Conservation (phyloP, 2,113 vertebrate genomes). For the Fulmarus glacialis region DNA sequence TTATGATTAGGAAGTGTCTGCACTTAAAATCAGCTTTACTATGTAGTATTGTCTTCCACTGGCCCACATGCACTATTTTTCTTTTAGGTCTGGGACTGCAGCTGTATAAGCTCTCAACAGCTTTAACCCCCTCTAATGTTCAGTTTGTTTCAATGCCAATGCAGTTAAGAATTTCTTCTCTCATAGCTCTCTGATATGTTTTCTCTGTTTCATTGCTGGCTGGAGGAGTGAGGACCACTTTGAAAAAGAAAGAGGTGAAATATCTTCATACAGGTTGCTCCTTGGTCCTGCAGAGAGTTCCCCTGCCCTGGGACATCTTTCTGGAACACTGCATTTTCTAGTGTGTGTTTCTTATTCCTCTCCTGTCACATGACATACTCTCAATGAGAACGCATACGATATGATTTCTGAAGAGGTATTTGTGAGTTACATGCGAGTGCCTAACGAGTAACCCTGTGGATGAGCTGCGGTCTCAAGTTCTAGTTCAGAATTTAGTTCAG, state of each 20-base stretch:
- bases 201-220: not conserved
- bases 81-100: not conserved
- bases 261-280: not conserved
- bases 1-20: not conserved
- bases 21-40: not conserved
- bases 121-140: not conserved
- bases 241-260: not conserved
- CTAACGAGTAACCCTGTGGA: not conserved
- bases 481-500: not conserved
- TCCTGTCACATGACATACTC: accelerated
- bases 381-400: not conserved
- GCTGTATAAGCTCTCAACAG: not conserved
- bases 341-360: not conserved
- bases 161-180: not conserved
- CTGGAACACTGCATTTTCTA: not conserved
- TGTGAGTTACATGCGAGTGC: not conserved
- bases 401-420: not conserved
- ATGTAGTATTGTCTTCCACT: not conserved
- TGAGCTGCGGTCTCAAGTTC: not conserved
- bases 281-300: not conserved
- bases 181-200: not conserved
- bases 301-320: not conserved
- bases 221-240: not conserved
- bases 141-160: not conserved
- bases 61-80: not conserved